These are phyloP conservation scores for Liasis olivaceus DNA, from an alignment of 2,797 vertebrate species.

Conservation along the genomic window DNA sequence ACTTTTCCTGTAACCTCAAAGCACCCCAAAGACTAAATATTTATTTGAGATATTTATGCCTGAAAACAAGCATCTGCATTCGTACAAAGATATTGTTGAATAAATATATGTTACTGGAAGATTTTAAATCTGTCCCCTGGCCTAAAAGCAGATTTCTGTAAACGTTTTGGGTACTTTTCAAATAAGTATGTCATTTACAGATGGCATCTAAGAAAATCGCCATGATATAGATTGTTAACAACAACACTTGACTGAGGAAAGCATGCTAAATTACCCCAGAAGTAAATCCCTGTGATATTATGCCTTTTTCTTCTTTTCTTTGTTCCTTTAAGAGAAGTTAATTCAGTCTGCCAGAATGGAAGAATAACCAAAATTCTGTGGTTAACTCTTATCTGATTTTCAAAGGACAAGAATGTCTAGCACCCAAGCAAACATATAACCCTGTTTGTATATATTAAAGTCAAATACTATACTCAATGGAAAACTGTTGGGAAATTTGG, in stretches of 20 bases:
- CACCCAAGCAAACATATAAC: background rate
- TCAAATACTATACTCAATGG: background rate
- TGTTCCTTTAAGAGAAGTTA: conserved; percentile 5
- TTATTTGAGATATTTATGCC: background rate
- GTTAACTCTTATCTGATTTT: background rate
- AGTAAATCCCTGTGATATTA: background rate
- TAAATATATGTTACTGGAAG: background rate
- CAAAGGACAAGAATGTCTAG: background rate
- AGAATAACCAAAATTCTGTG: background rate
- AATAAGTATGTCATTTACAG: background rate
- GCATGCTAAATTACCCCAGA: conserved; percentile 39
- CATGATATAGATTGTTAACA: background rate
- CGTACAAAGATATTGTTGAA: background rate
- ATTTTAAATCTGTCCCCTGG: background rate
- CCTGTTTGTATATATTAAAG: background rate
- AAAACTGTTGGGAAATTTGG: background rate
- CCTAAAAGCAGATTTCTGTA: background rate
- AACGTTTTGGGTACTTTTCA: background rate
- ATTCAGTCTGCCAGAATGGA: background rate
- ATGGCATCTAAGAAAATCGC: background rate
- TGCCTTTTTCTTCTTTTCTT: background rate
- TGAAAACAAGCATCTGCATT: background rate
- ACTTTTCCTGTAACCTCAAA: background rate
- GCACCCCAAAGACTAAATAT: background rate
- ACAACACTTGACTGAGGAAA: conserved; percentile 35